phyloP scores from a whole-genome alignment of 2,888 invertebrate genomes.

The Aplocera efformata region DNA sequence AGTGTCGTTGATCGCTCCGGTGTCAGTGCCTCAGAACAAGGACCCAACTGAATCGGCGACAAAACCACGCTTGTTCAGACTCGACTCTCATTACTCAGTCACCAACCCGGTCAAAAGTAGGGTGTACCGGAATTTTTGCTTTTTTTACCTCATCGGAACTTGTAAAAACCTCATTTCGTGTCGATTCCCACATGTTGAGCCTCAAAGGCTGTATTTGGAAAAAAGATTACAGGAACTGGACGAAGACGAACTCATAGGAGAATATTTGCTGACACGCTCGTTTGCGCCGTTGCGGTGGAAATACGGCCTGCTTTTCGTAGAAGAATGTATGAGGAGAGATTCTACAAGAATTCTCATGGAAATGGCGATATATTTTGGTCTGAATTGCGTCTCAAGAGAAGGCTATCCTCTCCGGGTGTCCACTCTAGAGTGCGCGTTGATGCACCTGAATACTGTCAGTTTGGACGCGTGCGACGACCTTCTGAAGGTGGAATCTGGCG shows the following conservation, averaged over 20 bases:
- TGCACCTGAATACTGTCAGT: slow-evolving; percentile 48
- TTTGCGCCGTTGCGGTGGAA: slow-evolving; percentile 32
- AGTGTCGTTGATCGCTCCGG: background rate
- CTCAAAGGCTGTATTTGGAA: slow-evolving; percentile 23
- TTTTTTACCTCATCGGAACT: slow-evolving; percentile 40
- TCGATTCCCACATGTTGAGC: slow-evolving; percentile 38
- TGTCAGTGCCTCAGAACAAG: background rate
- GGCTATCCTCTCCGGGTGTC: slow-evolving; percentile 31
- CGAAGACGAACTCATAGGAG: slow-evolving; percentile 45
- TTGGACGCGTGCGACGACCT: slow-evolving; percentile 42
- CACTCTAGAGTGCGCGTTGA: slow-evolving; percentile 43
- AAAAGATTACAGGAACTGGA: slow-evolving; percentile 27
- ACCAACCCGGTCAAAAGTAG: slow-evolving; percentile 26
- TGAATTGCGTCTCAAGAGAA: slow-evolving; percentile 24
- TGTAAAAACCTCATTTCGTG: slow-evolving; percentile 48
- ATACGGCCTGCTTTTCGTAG: slow-evolving; percentile 44
- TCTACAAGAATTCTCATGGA: slow-evolving; percentile 48
- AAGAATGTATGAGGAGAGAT: slow-evolving; percentile 45
- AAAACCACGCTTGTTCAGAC: background rate
- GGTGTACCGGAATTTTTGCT: slow-evolving; percentile 48
- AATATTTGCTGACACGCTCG: slow-evolving; percentile 43
- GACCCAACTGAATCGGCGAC: too few relatives aligned
- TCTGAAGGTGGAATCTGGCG: slow-evolving; percentile 29
- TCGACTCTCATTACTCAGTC: slow-evolving; percentile 3
- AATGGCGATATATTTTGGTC: slow-evolving; percentile 49